Conservation (phyloP, 1,140 invertebrate species). For the Apis mellifera region Amel_HAv3.1 CM009940.2:9936501-9937000, state of each 20-base stretch:
- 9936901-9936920: not conserved
- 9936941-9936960: slow-evolving; percentile 73
- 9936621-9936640: slow-evolving; percentile 57
- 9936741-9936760: not conserved
- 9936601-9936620: slow-evolving; percentile 37
- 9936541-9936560: not conserved
- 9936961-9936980: slow-evolving; percentile 65
- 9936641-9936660: slow-evolving; percentile 66
- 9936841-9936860: not conserved
- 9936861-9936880: not conserved
- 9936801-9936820: not conserved
- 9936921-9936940: slow-evolving; percentile 75
- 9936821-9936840: not conserved
- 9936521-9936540: slow-evolving; percentile 42
- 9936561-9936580: not conserved
- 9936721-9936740: slow-evolving; percentile 67
- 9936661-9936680: slow-evolving; percentile 70
- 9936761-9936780: not conserved
- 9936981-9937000: slow-evolving; percentile 50
- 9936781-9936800: not conserved
- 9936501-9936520: slow-evolving; percentile 63
- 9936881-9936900: not conserved
- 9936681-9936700: slow-evolving; percentile 73
- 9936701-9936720: slow-evolving; percentile 71
- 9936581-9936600: slow-evolving; percentile 39